A percentile compares a stretch with the other conserved stretches of the same genome.
Evolutionary conservation across 2,888 invertebrate genomes (phyloP).

Genomic region (Listrodromus nycthemerus): DNA sequence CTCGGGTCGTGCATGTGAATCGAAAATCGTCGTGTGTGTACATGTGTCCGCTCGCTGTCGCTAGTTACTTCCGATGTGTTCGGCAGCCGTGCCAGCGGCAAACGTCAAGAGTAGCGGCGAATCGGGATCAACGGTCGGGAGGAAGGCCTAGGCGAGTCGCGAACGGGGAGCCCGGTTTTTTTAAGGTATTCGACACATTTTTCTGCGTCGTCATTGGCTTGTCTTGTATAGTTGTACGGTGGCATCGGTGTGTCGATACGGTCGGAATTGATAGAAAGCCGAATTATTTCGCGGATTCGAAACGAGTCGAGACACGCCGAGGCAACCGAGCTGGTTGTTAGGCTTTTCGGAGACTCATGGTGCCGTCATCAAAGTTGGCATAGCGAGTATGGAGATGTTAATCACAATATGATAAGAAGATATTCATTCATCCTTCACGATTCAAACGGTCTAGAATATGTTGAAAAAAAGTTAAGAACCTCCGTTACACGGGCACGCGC

Average conservation of each 20-base stretch:
- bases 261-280: not conserved
- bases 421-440: not conserved
- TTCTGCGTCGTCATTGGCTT: not conserved
- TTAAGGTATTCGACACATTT: not conserved
- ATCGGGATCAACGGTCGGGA: conserved; percentile 12
- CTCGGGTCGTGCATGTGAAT: conserved; percentile 1
- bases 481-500: no score
- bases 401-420: not conserved
- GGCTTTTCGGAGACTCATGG: not conserved
- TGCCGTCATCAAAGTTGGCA: not conserved
- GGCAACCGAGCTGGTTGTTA: not conserved
- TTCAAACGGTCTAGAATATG: not conserved
- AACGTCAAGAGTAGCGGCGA: not conserved
- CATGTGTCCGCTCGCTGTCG: not conserved
- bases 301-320: not conserved
- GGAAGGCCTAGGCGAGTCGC: conserved; percentile 24
- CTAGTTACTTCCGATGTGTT: not conserved
- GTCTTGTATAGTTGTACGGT: not conserved
- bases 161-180: not conserved
- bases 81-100: not conserved
- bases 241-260: not conserved
- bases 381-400: not conserved
- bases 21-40: not conserved
- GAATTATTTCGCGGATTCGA: not conserved
- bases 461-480: not conserved